Evolutionary conservation across 2,113 vertebrate genomes (phyloP), one percentile per base, ranked within the genome.

Genomic region (Desmodus rotundus): DNA sequence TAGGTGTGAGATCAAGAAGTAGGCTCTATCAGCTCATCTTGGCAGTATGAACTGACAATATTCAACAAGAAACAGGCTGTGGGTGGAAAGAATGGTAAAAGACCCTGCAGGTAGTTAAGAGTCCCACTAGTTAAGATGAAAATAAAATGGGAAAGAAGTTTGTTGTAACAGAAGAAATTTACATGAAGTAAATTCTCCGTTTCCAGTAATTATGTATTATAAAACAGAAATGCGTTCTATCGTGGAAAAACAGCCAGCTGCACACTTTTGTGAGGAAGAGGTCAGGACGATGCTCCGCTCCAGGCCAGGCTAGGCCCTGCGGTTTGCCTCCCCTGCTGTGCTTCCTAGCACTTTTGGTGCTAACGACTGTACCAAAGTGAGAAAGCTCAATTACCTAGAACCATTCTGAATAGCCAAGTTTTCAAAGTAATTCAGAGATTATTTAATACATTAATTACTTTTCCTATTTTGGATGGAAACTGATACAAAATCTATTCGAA

Each of bases 351-450:
- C 43, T 74, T 85, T 19, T 45, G 56, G 24, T 86, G 14, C 31
- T 77, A 65, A 15, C 11, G 38, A 56, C 1, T 20, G 76, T 15
- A 58, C 36, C 52, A 67, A 45, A 63, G 31, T 31, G 47, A 88
- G 93, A 70, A 65, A 91, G 45, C 4, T 52, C 50, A 31, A 54
- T 78, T 87, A 87, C 11, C 9, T 5, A 84, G 8, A 95, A 74
- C 28, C 65, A 65, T 74, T 83, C 50, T 43, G 72, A 33, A 94
- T 4, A 77, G 52, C 13, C 56, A 50, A 80, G 45, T 85, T 76
- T 77, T 86, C 67, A 82, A 88, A 83, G 74, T 90, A 74, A 89
- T 76, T 88, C 83, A 94, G n/a, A 96, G 16, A 65, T 86, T 72
- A 86, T 83, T 93, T 94, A 93, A 94, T 12, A 7, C 24, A 72